These are phyloP conservation scores for Xanthia icteritia DNA, from an alignment of 2,888 invertebrate genomes.

Conservation along the genomic window DNA sequence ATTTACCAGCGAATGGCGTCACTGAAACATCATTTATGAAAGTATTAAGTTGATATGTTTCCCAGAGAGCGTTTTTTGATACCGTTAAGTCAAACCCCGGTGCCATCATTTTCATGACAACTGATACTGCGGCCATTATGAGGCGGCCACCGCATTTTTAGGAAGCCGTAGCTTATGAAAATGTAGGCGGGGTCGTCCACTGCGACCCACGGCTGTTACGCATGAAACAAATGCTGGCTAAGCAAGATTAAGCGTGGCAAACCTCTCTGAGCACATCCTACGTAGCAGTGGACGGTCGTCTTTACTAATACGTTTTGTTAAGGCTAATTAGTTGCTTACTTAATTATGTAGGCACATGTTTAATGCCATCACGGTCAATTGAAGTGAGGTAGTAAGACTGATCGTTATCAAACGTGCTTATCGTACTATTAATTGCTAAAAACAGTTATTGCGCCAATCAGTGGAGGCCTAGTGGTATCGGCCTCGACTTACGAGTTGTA, in stretches of 20 bases:
- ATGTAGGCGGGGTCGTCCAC: not conserved
- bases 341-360: not conserved
- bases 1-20: too few species aligned
- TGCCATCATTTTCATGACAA: too few species aligned
- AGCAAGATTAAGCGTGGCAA: too few species aligned
- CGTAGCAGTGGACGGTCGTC: not conserved
- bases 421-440: constrained; percentile 8
- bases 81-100: too few species aligned
- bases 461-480: too few species aligned
- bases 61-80: too few species aligned
- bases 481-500: too few species aligned
- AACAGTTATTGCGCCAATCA: constrained; percentile 21
- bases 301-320: not conserved
- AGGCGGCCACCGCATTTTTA: too few species aligned
- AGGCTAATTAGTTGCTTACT: not conserved
- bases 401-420: constrained; percentile 11
- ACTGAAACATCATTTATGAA: too few species aligned
- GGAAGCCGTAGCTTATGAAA: too few species aligned
- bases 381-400: not conserved
- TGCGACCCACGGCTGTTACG: not conserved
- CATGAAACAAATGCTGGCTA: not conserved
- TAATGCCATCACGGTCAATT: not conserved
- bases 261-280: not conserved
- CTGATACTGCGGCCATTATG: too few species aligned
- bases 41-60: too few species aligned